phyloP scores from a whole-genome alignment of 1,140 invertebrate genomes.

The Dermatophagoides farinae region DNA sequence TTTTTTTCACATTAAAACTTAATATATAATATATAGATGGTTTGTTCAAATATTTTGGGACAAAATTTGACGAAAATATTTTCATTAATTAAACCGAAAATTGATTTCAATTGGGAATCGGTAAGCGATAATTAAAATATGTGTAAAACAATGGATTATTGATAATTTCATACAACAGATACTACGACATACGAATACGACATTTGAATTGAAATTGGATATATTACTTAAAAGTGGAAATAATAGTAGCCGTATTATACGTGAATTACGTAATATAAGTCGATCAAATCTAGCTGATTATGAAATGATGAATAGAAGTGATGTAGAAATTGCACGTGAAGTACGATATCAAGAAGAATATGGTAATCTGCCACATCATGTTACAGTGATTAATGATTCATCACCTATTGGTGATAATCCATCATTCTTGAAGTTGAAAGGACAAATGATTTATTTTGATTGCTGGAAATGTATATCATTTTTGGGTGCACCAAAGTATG shows the following conservation, averaged over 20 bases:
- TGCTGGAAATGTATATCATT: conserved; percentile 95
- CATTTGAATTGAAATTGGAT: conserved; percentile 15
- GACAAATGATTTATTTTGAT: conserved; percentile 94
- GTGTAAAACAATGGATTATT: too few species aligned
- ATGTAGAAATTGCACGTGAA: too few species aligned
- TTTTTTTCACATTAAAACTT: background rate
- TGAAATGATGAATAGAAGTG: too few species aligned
- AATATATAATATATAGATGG: conserved; percentile 28
- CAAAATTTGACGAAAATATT: conserved; percentile 15
- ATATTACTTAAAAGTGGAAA: background rate
- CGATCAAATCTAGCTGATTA: background rate
- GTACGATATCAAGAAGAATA: too few species aligned
- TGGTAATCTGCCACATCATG: too few species aligned
- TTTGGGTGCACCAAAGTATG: conserved; percentile 65
- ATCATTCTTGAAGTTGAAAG: conserved; percentile 51
- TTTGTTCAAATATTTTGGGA: conserved; percentile 43
- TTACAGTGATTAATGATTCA: too few species aligned
- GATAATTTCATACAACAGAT: conserved; percentile 17
- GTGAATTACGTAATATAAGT: background rate
- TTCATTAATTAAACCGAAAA: conserved; percentile 17
- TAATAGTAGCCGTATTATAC: conserved; percentile 2
- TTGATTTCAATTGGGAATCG: conserved; percentile 18
- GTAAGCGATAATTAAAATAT: conserved; percentile 16
- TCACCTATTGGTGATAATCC: background rate
- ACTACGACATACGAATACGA: conserved; percentile 18